Conservation (phyloP, 2,888 invertebrate genomes). For the Nomada flava region DNA sequence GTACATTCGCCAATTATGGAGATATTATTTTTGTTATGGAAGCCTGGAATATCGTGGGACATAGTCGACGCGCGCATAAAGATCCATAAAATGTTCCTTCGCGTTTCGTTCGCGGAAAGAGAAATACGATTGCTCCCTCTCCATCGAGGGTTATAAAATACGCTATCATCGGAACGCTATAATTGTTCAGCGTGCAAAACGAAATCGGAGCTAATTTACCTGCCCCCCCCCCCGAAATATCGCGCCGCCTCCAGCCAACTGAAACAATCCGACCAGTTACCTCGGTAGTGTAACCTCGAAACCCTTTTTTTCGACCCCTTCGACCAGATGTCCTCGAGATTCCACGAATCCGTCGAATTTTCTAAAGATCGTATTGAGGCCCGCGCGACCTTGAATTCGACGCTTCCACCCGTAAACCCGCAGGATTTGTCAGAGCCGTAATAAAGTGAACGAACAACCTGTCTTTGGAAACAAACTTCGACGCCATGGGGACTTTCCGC, state of each 20-base stretch:
- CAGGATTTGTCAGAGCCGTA: background rate
- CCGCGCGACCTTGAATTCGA: background rate
- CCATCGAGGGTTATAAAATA: background rate
- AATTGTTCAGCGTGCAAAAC: background rate
- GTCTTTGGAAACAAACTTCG: background rate
- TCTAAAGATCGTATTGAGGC: background rate
- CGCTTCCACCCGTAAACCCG: background rate
- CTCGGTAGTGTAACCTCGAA: background rate
- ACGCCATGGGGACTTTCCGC: too few species aligned
- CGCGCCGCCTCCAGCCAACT: too few species aligned
- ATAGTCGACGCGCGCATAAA: background rate
- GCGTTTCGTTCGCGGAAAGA: slow-evolving; percentile 1
- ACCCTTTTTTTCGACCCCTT: background rate
- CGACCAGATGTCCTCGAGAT: background rate
- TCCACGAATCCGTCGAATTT: background rate
- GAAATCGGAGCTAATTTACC: background rate
- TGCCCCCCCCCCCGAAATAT: too few species aligned
- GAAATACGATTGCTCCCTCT: background rate
- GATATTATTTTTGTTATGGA: slow-evolving; percentile 3
- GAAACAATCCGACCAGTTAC: background rate
- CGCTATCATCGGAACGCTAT: background rate
- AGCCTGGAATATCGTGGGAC: background rate
- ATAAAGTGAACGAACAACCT: background rate
- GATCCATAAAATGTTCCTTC: slow-evolving; percentile 3
- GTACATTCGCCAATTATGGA: background rate